Percentiles rank a stretch among this genome's conserved stretches.
These are phyloP conservation scores for Ceriagrion tenellum DNA, from an alignment of 2,888 invertebrate species.

Conservation along the genomic window DNA sequence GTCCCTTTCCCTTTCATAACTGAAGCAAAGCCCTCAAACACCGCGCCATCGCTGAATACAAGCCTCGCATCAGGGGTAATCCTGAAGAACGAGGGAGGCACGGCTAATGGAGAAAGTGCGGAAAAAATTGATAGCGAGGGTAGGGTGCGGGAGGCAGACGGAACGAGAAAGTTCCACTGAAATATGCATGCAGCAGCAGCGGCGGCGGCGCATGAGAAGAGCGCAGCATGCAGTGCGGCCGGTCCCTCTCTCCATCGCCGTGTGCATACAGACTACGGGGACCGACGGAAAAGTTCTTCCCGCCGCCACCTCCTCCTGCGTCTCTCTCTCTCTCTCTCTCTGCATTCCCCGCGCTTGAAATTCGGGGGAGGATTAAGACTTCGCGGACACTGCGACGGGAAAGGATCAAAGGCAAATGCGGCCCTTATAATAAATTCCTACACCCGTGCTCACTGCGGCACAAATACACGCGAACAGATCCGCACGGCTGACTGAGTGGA, in stretches of 20 bases:
- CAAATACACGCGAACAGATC: neutral
- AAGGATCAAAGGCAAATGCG: neutral
- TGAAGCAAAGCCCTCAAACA: neutral
- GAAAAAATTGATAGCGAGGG: neutral
- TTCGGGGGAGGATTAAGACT: neutral
- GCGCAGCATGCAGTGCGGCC: neutral
- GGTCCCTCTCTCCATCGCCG: neutral
- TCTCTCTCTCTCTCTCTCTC: too few relatives aligned
- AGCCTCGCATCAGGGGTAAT: neutral
- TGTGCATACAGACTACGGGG: conserved; percentile 5
- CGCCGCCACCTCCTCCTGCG: neutral
- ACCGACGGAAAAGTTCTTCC: neutral
- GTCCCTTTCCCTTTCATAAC: neutral
- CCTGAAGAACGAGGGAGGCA: neutral
- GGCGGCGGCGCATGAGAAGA: neutral
- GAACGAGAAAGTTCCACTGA: neutral
- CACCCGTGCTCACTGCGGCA: neutral
- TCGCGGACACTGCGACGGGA: neutral
- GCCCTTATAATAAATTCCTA: neutral
- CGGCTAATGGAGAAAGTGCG: neutral
- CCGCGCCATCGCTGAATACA: neutral
- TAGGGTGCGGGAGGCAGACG: neutral
- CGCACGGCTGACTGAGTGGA: neutral
- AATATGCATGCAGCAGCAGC: neutral
- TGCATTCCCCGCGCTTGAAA: neutral